Percentiles rank a stretch among this genome's conserved stretches.
Conservation (phyloP, 2,797 vertebrate species). For the Sardinella longiceps region DNA sequence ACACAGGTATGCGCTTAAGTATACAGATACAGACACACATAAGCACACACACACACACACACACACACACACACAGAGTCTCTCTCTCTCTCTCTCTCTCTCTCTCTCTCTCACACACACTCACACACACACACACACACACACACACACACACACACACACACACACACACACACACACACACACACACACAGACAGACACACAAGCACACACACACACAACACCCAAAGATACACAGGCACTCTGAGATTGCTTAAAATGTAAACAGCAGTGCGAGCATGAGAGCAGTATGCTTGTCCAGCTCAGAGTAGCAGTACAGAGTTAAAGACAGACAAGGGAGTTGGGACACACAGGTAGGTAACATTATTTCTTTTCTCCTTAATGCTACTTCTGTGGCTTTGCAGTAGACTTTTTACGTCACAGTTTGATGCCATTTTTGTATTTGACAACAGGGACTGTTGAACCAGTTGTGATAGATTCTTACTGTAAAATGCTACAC, state of each 20-base stretch:
- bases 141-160: slow-evolving; percentile 6
- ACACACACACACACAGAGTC: background rate
- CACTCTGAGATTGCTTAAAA: background rate
- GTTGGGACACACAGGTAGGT: background rate
- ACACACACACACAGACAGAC: background rate
- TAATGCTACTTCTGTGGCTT: background rate
- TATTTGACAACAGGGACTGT: background rate
- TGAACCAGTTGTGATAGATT: background rate
- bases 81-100: too few relatives aligned
- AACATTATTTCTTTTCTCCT: background rate
- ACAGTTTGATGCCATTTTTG: background rate
- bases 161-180: background rate
- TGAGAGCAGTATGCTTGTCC: background rate
- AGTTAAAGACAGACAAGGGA: background rate
- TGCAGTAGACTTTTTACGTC: background rate
- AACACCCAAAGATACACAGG: slow-evolving; percentile 10
- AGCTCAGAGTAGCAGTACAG: background rate
- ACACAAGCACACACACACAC: background rate
- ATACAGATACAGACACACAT: background rate
- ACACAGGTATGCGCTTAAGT: background rate
- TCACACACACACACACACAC: background rate
- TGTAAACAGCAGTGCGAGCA: slow-evolving; percentile 5
- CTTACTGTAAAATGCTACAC: too few relatives aligned
- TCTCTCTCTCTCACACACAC: too few relatives aligned
- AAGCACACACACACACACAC: background rate